A percentile compares a stretch with the other conserved stretches of the same genome.
Evolutionary conservation across 2,888 invertebrate genomes (phyloP).

Genomic region (Camptogramma bilineatum): DNA sequence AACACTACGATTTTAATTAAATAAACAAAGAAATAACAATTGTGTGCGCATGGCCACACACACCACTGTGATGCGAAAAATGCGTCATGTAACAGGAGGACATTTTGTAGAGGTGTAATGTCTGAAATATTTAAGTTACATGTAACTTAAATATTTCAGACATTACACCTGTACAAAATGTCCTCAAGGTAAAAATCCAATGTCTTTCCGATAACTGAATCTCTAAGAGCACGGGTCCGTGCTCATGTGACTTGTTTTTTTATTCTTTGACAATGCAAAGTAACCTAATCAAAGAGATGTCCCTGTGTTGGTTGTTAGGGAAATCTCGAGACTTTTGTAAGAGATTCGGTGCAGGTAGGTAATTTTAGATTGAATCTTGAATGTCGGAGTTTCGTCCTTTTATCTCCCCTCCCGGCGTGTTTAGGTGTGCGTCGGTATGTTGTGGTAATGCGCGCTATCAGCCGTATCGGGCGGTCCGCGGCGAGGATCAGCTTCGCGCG

Average conservation of each 20-base stretch:
- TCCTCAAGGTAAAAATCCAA: background rate
- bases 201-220: background rate
- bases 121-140: background rate
- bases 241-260: background rate
- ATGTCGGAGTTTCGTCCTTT: conserved; percentile 17
- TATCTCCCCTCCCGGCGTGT: conserved; percentile 16
- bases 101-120: conserved; percentile 1
- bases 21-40: background rate
- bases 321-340: conserved; percentile 14
- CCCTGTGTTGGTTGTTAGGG: conserved; percentile 4
- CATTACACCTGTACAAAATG: no score
- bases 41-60: background rate
- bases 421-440: conserved; percentile 1
- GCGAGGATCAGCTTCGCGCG: conserved; percentile 22
- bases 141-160: no score
- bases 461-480: conserved; percentile 8
- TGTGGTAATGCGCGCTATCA: conserved; percentile 23
- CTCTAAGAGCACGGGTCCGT: background rate
- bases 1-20: background rate
- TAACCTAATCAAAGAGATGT: conserved; percentile 5
- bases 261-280: background rate
- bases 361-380: conserved; percentile 20
- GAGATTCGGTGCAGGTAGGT: conserved; percentile 16
- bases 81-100: background rate
- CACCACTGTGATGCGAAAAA: no score